Conservation (phyloP, 2,888 invertebrate species). For the Desoria tigrina region DNA sequence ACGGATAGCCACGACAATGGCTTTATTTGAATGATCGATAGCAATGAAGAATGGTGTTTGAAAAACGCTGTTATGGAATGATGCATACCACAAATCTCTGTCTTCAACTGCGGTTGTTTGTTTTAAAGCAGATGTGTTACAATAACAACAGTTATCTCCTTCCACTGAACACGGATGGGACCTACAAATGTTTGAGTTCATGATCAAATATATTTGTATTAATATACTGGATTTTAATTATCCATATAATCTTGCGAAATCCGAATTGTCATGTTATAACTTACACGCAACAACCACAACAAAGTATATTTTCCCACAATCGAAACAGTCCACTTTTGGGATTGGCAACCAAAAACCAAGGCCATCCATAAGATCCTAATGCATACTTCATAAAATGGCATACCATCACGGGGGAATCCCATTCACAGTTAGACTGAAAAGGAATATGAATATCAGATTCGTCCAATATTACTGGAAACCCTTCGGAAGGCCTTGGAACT, state of each 20-base stretch:
- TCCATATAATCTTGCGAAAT: neutral
- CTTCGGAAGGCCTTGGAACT: neutral
- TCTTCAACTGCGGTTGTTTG: slow-evolving; percentile 72
- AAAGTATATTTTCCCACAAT: slow-evolving; percentile 48
- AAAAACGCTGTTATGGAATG: slow-evolving; percentile 72
- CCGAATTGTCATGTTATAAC: slow-evolving; percentile 1
- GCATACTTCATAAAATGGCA: slow-evolving; percentile 51
- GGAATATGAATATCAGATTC: slow-evolving; percentile 19
- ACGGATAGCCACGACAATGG: slow-evolving; percentile 79
- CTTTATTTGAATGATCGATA: slow-evolving; percentile 75
- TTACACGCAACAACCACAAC: slow-evolving; percentile 47
- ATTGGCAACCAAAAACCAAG: slow-evolving; percentile 51
- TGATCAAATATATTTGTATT: neutral
- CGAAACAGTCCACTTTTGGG: slow-evolving; percentile 45
- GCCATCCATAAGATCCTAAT: slow-evolving; percentile 50
- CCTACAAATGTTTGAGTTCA: slow-evolving; percentile 53
- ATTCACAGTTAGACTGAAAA: slow-evolving; percentile 30
- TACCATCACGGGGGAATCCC: slow-evolving; percentile 45
- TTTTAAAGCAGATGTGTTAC: slow-evolving; percentile 81
- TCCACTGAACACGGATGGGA: slow-evolving; percentile 65
- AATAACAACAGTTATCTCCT: slow-evolving; percentile 89
- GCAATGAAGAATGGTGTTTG: slow-evolving; percentile 86
- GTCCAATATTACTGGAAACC: slow-evolving; percentile 1
- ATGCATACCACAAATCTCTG: slow-evolving; percentile 81
- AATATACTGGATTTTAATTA: no score